Conservation (phyloP, 2,797 vertebrate genomes). For the Glyptemys insculpta region DNA sequence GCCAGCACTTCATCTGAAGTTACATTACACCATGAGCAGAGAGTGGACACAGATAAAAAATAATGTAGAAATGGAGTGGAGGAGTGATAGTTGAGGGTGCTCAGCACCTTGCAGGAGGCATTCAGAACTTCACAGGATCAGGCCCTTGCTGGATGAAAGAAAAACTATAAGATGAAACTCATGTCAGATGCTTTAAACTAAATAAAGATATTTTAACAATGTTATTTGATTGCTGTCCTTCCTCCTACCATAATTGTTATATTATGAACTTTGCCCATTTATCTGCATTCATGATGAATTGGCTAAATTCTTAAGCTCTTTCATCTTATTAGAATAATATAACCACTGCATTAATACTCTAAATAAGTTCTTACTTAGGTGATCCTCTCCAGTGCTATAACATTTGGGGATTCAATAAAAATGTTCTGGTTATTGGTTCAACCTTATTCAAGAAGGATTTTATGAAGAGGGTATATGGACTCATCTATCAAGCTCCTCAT, state of each 20-base stretch:
- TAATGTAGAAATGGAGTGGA: not conserved
- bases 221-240: not conserved
- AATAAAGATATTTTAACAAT: not conserved
- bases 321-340: constrained; percentile 10
- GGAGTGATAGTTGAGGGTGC: not conserved
- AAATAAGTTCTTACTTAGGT: constrained; percentile 55
- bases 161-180: not conserved
- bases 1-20: not conserved
- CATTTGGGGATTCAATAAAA: constrained; percentile 68
- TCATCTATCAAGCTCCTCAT: constrained; percentile 69
- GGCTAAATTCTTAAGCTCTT: constrained; percentile 4
- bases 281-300: constrained; percentile 27
- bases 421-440: constrained; percentile 47
- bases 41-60: not conserved
- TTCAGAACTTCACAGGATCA: not conserved
- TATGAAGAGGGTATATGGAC: constrained; percentile 66
- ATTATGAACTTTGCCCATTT: constrained; percentile 4
- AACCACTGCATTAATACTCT: constrained; percentile 48
- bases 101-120: not conserved
- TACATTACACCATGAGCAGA: fast-evolving
- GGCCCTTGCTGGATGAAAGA: not conserved
- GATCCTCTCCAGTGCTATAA: constrained; percentile 54
- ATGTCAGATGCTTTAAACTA: not conserved
- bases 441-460: constrained; percentile 63
- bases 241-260: not conserved